Conservation (phyloP, 2,888 invertebrate species). For the Leucoma salicis region DNA sequence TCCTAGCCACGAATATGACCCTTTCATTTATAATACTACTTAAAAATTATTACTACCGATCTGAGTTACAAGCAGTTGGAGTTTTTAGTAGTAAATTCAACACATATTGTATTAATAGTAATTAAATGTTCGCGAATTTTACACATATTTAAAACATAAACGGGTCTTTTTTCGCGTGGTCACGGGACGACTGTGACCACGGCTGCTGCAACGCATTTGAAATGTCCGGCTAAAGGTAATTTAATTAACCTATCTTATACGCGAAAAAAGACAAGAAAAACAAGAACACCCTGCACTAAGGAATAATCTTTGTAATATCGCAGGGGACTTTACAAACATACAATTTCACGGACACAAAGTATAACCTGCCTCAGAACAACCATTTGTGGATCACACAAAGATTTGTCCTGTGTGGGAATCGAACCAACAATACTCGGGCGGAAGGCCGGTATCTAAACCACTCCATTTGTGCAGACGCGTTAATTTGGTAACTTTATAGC, state of each 20-base stretch:
- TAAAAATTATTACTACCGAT: constrained; percentile 3
- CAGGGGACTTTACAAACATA: neutral
- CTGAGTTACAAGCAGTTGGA: constrained; percentile 1
- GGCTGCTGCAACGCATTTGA: no score
- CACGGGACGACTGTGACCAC: no score
- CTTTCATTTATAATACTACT: constrained; percentile 29
- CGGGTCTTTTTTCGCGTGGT: no score
- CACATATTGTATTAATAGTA: neutral
- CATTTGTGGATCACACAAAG: neutral
- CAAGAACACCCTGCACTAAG: no score
- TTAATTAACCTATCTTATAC: no score
- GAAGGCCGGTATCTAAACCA: neutral
- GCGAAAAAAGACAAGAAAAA: no score
- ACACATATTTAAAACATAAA: no score
- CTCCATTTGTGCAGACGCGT: neutral
- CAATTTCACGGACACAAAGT: neutral
- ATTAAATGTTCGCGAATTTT: no score
- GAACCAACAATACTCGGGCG: neutral
- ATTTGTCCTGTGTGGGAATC: neutral
- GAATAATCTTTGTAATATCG: no score
- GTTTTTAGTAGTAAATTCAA: neutral
- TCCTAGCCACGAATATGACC: constrained; percentile 11
- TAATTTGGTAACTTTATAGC: no score
- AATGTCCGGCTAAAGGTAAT: no score
- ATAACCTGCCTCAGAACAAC: neutral